These are phyloP conservation scores for Scolanthus callimorphus DNA, from an alignment of 92 coral and sea anemone species.

Conservation along the genomic window DNA sequence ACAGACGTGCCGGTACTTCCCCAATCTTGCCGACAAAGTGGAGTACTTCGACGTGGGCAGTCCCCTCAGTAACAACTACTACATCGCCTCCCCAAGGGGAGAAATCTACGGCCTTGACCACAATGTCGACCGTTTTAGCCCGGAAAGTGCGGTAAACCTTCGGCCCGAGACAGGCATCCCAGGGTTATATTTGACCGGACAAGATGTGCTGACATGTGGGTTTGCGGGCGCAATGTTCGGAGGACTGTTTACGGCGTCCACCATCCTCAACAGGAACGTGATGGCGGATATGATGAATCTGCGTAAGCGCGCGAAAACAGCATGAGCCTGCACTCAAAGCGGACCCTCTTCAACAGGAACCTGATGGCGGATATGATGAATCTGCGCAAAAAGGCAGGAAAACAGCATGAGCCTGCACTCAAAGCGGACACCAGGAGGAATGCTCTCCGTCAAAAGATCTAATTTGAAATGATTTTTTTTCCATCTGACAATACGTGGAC, in stretches of 20 bases:
- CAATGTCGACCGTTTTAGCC: constrained; percentile 77
- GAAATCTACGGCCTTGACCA: constrained; percentile 94
- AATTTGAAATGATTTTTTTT: no score
- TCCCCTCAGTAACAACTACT: constrained; percentile 81
- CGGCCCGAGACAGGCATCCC: constrained; percentile 81
- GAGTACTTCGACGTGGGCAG: constrained; percentile 91
- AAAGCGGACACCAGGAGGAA: constrained; percentile 16
- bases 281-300: constrained; percentile 57
- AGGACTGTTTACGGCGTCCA: constrained; percentile 70
- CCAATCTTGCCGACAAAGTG: constrained; percentile 72
- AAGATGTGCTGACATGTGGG: constrained; percentile 81
- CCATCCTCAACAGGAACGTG: constrained; percentile 72
- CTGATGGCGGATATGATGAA: constrained; percentile 55
- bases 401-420: constrained; percentile 1
- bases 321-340: neutral
- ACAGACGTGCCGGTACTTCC: constrained; percentile 76
- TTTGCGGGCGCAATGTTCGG: constrained; percentile 83
- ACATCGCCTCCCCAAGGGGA: constrained; percentile 85
- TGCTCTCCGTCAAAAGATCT: no score
- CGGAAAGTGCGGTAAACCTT: constrained; percentile 62
- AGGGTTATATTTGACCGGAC: constrained; percentile 87
- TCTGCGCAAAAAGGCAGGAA: constrained; percentile 35
- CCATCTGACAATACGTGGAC: no score
- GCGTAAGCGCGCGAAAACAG: constrained; percentile 25
- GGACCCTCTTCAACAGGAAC: constrained; percentile 69